A percentile compares a stretch with the other conserved stretches of the same genome.
These are phyloP conservation scores for Metaphire vulgaris DNA, from an alignment of 1,140 invertebrate genomes.

Conservation along the genomic window DNA sequence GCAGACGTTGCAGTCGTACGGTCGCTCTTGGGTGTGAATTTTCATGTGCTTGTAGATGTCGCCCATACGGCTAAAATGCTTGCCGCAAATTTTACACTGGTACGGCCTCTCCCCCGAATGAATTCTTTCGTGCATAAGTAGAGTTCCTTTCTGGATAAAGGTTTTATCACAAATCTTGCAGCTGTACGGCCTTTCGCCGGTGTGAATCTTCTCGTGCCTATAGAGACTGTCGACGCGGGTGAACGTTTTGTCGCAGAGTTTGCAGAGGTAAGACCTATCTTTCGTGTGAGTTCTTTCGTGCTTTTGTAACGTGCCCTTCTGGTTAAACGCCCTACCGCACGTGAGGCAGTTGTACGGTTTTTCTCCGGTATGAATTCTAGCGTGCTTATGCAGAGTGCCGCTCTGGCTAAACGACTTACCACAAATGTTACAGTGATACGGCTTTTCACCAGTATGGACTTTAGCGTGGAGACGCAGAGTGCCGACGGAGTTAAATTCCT, in stretches of 20 bases:
- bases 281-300: conserved; percentile 41
- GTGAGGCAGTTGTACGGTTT: conserved; percentile 42
- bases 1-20: conserved; percentile 55
- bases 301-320: conserved; percentile 45
- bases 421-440: conserved; percentile 62
- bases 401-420: conserved; percentile 87
- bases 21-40: conserved; percentile 46
- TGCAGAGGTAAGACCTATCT: conserved; percentile 61
- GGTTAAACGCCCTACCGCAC: conserved; percentile 47
- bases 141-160: conserved; percentile 47
- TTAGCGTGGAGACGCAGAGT: no score
- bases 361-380: conserved; percentile 63
- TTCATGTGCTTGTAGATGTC: conserved; percentile 49
- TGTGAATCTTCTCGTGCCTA: conserved; percentile 39
- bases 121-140: conserved; percentile 47
- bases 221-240: neutral
- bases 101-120: conserved; percentile 46
- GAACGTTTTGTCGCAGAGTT: conserved; percentile 60
- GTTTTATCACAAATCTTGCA: conserved; percentile 46
- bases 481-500: no score
- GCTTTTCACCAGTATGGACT: conserved; percentile 57
- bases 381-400: conserved; percentile 86
- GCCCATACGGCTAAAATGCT: conserved; percentile 39
- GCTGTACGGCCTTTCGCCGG: conserved; percentile 38
- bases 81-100: conserved; percentile 46